Percentiles rank a stretch among this genome's conserved stretches.
Evolutionary conservation across 2,888 invertebrate genomes (phyloP).

Genomic region (Pocota personata): DNA sequence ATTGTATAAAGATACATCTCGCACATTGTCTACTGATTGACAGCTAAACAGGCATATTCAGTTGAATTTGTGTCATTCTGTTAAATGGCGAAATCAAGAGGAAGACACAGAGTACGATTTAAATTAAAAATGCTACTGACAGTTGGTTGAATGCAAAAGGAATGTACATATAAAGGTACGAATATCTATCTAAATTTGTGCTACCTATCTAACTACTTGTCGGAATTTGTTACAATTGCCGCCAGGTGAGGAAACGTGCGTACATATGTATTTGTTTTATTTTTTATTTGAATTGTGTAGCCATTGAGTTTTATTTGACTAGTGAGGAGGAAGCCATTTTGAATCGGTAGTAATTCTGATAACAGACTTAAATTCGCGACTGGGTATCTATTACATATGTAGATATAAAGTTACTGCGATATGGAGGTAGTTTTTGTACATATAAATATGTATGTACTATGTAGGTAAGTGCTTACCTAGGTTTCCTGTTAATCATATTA

Average conservation of each 20-base stretch:
- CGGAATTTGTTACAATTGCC: constrained; percentile 4
- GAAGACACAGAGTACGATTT: constrained; percentile 7
- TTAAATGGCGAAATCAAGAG: constrained; percentile 21
- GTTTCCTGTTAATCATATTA: too few species aligned
- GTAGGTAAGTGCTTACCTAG: too few species aligned
- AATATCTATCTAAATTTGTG: constrained; percentile 10
- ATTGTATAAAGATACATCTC: constrained; percentile 46
- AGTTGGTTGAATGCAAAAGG: constrained; percentile 30
- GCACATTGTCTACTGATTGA: constrained; percentile 49
- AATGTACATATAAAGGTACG: background rate
- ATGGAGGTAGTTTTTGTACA: background rate
- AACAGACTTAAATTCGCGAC: background rate
- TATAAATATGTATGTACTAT: too few species aligned
- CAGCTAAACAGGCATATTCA: constrained; percentile 41
- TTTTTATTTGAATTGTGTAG: background rate
- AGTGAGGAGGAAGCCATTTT: constrained; percentile 28
- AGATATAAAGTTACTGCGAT: too few species aligned
- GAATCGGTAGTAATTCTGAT: constrained; percentile 29
- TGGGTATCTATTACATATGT: background rate
- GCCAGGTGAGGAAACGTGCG: constrained; percentile 7
- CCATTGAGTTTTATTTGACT: background rate
- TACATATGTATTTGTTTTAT: background rate
- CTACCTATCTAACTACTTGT: constrained; percentile 22
- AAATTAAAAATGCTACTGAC: constrained; percentile 34
- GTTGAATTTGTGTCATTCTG: constrained; percentile 54